These are phyloP conservation scores for Tenualosa ilisha DNA, from an alignment of 2,797 vertebrate species.

Conservation along the genomic window DNA sequence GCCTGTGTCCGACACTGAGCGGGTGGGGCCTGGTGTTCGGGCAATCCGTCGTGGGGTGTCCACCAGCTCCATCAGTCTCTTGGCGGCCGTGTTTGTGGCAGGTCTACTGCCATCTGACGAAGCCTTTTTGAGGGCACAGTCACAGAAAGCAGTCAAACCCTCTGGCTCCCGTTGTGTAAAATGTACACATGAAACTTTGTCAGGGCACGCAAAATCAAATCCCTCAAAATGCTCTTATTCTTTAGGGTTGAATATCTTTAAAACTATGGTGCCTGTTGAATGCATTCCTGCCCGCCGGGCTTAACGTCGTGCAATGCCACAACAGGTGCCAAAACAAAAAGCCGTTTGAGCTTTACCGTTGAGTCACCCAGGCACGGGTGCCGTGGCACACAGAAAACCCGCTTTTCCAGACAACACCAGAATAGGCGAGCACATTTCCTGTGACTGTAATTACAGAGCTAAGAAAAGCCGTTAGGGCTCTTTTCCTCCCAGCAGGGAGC, in stretches of 20 bases:
- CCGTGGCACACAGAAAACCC: background rate
- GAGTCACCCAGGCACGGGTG: background rate
- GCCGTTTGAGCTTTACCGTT: background rate
- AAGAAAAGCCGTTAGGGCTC: slow-evolving; percentile 1
- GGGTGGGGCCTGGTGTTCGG: slow-evolving; percentile 42
- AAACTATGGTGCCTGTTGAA: background rate
- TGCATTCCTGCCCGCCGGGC: background rate
- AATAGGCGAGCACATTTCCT: background rate
- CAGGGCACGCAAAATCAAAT: no score
- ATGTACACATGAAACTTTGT: background rate
- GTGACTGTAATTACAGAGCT: slow-evolving; percentile 16
- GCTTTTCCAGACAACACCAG: background rate
- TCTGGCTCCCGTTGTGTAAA: background rate
- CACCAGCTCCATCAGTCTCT: slow-evolving; percentile 59
- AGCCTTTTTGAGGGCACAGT: slow-evolving; percentile 66
- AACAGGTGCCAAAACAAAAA: background rate
- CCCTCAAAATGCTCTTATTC: background rate
- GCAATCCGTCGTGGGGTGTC: slow-evolving; percentile 44
- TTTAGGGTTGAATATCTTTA: background rate
- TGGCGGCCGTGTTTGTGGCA: slow-evolving; percentile 60
- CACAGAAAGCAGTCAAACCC: slow-evolving; percentile 48
- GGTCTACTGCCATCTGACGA: slow-evolving; percentile 63
- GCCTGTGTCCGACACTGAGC: slow-evolving; percentile 44
- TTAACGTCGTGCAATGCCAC: background rate
- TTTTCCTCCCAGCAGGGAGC: background rate